Base-by-base conservation (phyloP, 2,113 vertebrate genomes). In the Hydrochoerus hydrochaeris region DNA sequence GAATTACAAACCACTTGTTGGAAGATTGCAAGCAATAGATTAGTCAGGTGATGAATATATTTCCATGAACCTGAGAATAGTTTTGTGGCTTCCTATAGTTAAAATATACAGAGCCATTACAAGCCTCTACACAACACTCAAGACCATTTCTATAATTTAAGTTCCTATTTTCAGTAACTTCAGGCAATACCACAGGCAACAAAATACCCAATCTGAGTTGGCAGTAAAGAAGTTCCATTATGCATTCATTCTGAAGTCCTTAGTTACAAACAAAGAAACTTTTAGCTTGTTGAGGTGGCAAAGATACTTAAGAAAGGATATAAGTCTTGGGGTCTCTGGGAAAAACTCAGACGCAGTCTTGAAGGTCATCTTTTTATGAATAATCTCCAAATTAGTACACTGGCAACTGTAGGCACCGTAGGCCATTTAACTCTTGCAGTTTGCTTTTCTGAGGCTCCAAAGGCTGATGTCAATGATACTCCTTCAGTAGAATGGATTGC, bases 71-170 rank as follows among this genome's bases (percentile, higher is more conserved):
- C 90, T 77, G 90, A 49, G 69, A 78, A 97, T 44, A 94, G 78
- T 94, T 96, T 85, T 90, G 60, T 71, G 87, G 69, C 52, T 41
- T 85, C 35, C 87, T 89, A 69, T 5, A 30, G 63, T 44, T 97
- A 85, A 95, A 97, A 95, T 83, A 97, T 54, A 81, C 63, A 77
- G 30, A 20, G 32, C 41, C n/a, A 49, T 71, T 94, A 85, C 49
- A 94, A 95, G 19, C 16, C 85, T 86, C 65, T 73, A 69, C 14
- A 85, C 60, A 94, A 81, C 19, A 85, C 58, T 94, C 77, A 85
- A 52, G 77, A 78, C 95, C 38, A 88, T 44, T 95, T 97, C 69
- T 95, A 35, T 91, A 93, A 90, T 94, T 95, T 95, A 96, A 95
- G 26, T 90, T 38, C 38, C 69, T 71, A 57, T 91, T 95, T 96